Percentiles rank a stretch among this genome's conserved stretches.
phyloP scores from a whole-genome alignment of 2,113 vertebrate species.

The Forbesichthys papilliferus region DNA sequence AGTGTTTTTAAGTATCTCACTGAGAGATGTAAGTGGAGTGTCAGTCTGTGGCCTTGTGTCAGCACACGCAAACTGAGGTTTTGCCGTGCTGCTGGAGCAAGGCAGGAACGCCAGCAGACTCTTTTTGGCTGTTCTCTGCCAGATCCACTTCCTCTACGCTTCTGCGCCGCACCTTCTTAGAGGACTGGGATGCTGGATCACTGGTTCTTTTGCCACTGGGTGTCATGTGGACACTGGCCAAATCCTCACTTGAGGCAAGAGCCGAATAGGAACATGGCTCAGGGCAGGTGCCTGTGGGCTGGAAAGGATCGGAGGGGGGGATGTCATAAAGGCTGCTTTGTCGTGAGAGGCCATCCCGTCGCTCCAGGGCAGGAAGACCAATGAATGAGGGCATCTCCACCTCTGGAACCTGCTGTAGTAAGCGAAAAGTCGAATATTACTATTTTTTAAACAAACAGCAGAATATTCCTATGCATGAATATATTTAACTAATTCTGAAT shows the following conservation, averaged over 20 bases:
- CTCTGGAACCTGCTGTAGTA: constrained; percentile 37
- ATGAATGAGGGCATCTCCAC: constrained; percentile 47
- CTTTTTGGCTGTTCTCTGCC: constrained; percentile 68
- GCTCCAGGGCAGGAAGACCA: constrained; percentile 59
- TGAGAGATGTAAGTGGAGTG: not conserved
- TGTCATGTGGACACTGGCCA: constrained; percentile 21
- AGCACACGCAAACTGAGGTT: constrained; percentile 73
- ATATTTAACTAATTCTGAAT: not conserved
- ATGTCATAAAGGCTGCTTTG: constrained; percentile 48
- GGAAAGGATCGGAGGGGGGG: constrained; percentile 30
- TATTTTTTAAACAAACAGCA: not conserved
- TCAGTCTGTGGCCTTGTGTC: constrained; percentile 51
- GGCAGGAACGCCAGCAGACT: constrained; percentile 52
- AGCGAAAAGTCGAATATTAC: not conserved
- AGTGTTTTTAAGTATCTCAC: constrained; percentile 45
- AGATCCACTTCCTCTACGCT: constrained; percentile 42
- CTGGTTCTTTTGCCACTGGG: constrained; percentile 49
- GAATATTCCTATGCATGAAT: not conserved
- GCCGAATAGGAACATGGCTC: constrained; percentile 68
- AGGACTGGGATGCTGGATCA: constrained; percentile 9
- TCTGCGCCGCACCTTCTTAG: constrained; percentile 61
- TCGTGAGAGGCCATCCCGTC: constrained; percentile 56
- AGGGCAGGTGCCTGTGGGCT: constrained; percentile 73
- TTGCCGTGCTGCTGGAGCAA: constrained; percentile 73
- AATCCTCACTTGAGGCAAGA: constrained; percentile 57